These are phyloP conservation scores for Wiebesia pumilae DNA, from an alignment of 1,140 invertebrate species.

Conservation along the genomic window DNA sequence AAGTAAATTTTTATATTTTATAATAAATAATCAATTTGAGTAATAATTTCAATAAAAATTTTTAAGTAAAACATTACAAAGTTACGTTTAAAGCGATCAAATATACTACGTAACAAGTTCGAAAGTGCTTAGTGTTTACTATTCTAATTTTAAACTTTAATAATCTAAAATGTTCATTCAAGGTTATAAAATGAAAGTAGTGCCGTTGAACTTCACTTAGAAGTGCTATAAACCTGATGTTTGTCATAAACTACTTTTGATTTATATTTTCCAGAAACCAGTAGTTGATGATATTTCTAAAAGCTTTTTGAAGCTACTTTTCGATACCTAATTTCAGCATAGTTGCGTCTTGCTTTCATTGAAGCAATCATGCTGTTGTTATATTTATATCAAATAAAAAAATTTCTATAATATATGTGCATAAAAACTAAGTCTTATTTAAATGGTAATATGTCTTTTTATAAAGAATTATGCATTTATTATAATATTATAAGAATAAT, in stretches of 20 bases:
- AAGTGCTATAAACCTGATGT: constrained; percentile 28
- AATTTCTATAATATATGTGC: no score
- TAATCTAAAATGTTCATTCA: constrained; percentile 18
- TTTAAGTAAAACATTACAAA: no score
- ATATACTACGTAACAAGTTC: not conserved
- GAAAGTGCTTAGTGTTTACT: not conserved
- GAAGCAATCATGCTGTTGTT: no score
- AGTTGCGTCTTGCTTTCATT: not conserved
- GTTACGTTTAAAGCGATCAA: no score
- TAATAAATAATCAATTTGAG: no score
- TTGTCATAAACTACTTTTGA: constrained; percentile 3
- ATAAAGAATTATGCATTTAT: no score
- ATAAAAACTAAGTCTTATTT: no score
- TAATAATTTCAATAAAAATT: no score
- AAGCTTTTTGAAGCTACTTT: not conserved
- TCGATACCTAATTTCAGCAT: not conserved
- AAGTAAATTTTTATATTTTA: no score
- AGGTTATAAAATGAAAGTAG: constrained; percentile 26
- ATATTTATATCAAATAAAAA: no score
- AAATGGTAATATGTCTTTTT: no score
- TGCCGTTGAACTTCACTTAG: constrained; percentile 14
- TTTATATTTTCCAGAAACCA: constrained; percentile 10
- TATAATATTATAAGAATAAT: no score
- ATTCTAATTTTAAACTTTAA: constrained; percentile 39
- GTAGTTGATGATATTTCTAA: not conserved